phyloP scores from a whole-genome alignment of 2,113 vertebrate species.

The Varanus komodoensis region DNA sequence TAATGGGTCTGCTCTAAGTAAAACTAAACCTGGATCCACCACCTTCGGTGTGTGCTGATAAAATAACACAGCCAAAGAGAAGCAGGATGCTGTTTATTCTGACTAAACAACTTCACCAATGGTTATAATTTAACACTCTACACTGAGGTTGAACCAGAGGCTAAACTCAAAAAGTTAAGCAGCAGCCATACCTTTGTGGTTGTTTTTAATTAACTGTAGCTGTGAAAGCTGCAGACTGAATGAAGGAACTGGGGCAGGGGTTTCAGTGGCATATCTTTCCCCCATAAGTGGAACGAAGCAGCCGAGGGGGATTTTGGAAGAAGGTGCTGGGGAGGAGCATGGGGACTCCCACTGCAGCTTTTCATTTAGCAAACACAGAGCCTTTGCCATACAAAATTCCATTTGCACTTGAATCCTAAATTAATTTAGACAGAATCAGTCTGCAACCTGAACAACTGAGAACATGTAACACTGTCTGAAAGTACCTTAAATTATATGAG shows the following conservation, averaged over 20 bases:
- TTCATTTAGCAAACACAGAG: background rate
- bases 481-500: background rate
- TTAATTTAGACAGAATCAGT: background rate
- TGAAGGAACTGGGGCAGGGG: background rate
- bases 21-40: background rate
- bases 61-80: background rate
- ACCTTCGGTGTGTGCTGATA: background rate
- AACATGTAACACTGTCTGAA: background rate
- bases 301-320: background rate
- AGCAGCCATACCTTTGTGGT: background rate
- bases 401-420: background rate
- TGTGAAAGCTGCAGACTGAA: background rate
- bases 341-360: background rate
- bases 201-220: background rate
- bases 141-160: background rate
- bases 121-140: constrained; percentile 26
- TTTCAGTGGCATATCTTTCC: background rate
- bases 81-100: background rate
- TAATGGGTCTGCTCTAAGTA: too few species aligned
- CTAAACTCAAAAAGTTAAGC: background rate
- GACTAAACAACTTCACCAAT: background rate
- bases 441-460: background rate
- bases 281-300: background rate
- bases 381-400: background rate
- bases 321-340: too few species aligned